Percentiles rank a stretch among this genome's conserved stretches.
phyloP scores from a whole-genome alignment of 2,888 invertebrate species.

The Lepidonotus clava region DNA sequence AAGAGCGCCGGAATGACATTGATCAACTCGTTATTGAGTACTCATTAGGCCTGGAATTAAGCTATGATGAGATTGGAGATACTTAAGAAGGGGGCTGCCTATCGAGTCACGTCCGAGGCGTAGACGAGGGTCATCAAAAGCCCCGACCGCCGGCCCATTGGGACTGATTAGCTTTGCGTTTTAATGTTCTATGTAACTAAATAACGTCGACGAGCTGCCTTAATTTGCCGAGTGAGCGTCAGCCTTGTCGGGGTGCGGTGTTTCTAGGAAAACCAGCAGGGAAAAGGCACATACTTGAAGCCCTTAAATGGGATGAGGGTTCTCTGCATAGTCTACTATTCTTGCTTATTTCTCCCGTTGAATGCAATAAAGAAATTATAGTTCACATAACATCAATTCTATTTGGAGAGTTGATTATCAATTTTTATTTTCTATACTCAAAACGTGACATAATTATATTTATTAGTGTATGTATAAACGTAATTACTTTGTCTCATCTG shows the following conservation, averaged over 20 bases:
- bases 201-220: not conserved
- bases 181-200: conserved; percentile 41
- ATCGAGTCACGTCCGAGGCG: conserved; percentile 46
- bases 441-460: no score
- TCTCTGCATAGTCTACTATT: no score
- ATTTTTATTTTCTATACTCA: no score
- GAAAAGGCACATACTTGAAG: no score
- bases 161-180: conserved; percentile 43
- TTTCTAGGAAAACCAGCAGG: not conserved
- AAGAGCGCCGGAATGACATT: not conserved
- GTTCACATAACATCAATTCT: no score
- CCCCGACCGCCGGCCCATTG: not conserved
- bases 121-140: conserved; percentile 42
- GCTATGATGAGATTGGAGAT: conserved; percentile 41
- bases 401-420: no score
- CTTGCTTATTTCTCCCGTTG: no score
- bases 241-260: not conserved
- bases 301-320: not conserved
- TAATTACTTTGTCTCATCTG: no score
- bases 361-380: no score
- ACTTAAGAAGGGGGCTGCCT: conserved; percentile 47
- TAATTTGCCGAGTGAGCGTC: conserved; percentile 13
- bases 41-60: conserved; percentile 38
- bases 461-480: no score
- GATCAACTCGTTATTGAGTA: conserved; percentile 48